Evolutionary conservation across 2,113 vertebrate genomes (phyloP).

Genomic region (Xiphophorus couchianus): DNA sequence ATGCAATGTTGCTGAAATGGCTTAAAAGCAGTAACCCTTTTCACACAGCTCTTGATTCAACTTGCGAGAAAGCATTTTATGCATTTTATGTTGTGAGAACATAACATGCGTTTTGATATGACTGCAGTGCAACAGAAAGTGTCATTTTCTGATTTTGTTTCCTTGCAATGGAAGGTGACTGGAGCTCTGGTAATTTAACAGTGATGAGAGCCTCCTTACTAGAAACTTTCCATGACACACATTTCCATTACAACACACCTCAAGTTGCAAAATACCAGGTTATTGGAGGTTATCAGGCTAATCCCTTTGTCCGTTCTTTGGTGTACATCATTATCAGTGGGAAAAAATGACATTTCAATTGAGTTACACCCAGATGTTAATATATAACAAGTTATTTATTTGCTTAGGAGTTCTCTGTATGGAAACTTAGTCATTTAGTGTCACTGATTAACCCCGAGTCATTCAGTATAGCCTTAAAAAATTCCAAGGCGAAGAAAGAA

Average conservation of each 20-base stretch:
- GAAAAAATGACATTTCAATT: background rate
- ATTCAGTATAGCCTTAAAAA: background rate
- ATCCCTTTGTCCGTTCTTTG: background rate
- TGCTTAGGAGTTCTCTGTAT: background rate
- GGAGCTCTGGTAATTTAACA: too few relatives aligned
- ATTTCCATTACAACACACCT: background rate
- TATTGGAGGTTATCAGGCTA: constrained; percentile 15
- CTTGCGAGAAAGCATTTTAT: background rate
- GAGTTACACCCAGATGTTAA: background rate
- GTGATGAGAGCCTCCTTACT: background rate
- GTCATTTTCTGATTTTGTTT: background rate
- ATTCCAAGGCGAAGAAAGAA: background rate
- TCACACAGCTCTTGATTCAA: background rate
- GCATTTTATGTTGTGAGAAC: background rate
- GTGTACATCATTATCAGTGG: background rate
- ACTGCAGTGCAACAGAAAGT: background rate
- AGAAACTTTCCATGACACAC: constrained; percentile 23
- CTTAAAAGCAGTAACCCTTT: background rate
- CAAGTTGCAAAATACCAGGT: background rate
- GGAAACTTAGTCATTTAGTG: constrained; percentile 28
- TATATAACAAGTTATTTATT: background rate
- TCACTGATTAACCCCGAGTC: constrained; percentile 32
- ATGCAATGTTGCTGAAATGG: background rate
- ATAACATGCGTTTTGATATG: background rate
- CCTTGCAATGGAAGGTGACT: background rate